phyloP scores from a whole-genome alignment of 2,797 vertebrate genomes.

The Rhadinocentrus ornatus region DNA sequence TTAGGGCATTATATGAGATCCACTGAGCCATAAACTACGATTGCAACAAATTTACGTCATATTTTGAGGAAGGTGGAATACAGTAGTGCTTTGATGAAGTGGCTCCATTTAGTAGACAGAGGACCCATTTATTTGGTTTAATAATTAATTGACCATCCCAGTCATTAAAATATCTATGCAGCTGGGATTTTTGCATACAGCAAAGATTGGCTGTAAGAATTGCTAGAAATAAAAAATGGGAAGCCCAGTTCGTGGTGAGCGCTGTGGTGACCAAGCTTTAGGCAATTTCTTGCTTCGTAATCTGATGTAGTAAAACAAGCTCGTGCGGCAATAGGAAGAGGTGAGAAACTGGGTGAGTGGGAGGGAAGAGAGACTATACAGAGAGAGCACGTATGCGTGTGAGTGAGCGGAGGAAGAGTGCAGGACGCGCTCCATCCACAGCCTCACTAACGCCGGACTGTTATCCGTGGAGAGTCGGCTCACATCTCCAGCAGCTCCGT shows the following conservation, averaged over 20 bases:
- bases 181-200: background rate
- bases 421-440: conserved; percentile 59
- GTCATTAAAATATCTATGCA: background rate
- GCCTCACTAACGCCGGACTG: conserved; percentile 50
- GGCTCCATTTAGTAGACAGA: background rate
- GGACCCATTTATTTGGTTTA: background rate
- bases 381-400: conserved; percentile 8
- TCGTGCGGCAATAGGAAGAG: conserved; percentile 69
- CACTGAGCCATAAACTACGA: background rate
- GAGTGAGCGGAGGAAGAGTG: conserved; percentile 37
- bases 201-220: background rate
- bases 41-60: background rate
- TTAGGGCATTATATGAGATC: background rate
- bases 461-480: conserved; percentile 55
- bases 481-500: conserved; percentile 20
- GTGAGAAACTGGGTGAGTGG: conserved; percentile 60
- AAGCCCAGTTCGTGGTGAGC: background rate
- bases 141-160: conserved; percentile 2
- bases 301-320: conserved; percentile 23
- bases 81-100: background rate
- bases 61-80: background rate
- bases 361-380: conserved; percentile 52
- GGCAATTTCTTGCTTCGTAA: background rate
- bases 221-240: background rate
- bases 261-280: background rate